A percentile compares a stretch with the other conserved stretches of the same genome.
These are phyloP conservation scores for Scrobipalpa atriplicella DNA, from an alignment of 2,888 invertebrate genomes.

Conservation along the genomic window DNA sequence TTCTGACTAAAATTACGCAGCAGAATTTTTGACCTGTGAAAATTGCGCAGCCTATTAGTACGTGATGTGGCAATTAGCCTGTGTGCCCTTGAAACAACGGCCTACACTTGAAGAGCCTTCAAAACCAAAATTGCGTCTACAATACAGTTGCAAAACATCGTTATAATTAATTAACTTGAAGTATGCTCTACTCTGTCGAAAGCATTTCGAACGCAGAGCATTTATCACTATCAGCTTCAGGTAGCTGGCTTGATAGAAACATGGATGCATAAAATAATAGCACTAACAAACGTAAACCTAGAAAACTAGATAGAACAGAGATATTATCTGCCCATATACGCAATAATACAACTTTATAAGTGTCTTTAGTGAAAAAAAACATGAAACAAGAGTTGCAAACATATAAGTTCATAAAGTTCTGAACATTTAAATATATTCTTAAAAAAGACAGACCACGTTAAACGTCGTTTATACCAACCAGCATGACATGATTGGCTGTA, in stretches of 20 bases:
- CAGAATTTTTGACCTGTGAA: background rate
- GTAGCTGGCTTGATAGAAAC: background rate
- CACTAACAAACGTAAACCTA: background rate
- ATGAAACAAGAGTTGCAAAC: too few relatives aligned
- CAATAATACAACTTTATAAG: too few relatives aligned
- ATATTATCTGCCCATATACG: background rate
- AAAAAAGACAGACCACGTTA: too few relatives aligned
- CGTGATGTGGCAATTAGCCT: conserved; percentile 16
- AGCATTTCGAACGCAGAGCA: conserved; percentile 44
- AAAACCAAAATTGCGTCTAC: conserved; percentile 28
- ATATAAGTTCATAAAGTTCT: too few relatives aligned
- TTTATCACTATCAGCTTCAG: conserved; percentile 39
- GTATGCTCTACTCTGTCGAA: conserved; percentile 36
- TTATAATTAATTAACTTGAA: conserved; percentile 29
- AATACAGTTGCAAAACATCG: conserved; percentile 28
- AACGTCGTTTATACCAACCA: too few relatives aligned
- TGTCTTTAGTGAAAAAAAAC: too few relatives aligned
- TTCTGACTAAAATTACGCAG: background rate
- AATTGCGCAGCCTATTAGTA: conserved; percentile 12
- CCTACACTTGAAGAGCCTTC: conserved; percentile 23
- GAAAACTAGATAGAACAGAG: background rate
- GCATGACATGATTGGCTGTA: too few relatives aligned
- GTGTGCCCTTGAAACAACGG: conserved; percentile 20
- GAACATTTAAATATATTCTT: too few relatives aligned
- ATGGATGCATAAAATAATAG: too few relatives aligned